Evolutionary conservation across 2,888 invertebrate genomes (phyloP), one percentile per base, ranked within the genome.

Genomic region (Diplazon laetatorius): DNA sequence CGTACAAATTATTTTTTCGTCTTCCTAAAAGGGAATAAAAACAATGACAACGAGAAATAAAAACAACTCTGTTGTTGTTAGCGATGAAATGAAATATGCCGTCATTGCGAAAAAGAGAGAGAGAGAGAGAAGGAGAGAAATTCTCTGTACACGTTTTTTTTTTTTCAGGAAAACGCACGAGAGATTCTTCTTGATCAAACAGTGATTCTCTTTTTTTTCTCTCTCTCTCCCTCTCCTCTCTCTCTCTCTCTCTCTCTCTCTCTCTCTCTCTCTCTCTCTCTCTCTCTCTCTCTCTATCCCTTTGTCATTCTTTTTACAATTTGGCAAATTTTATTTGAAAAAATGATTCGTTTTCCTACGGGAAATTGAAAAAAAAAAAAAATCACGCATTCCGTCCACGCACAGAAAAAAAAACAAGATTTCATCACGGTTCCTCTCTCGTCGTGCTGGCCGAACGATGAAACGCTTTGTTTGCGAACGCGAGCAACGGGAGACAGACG

Each of bases 401-500:
- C 16, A 30, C n/a, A 18, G 48, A 18, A 59, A 59, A 20, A 39
- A 59, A 35, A 12, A 39, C 37, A 16, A 42, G 6, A 12, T 12
- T 44, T 69, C 52, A 62, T 25, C 25, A 30, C 55, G 57, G 9
- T 35, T 62, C 39, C 63, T 63, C 20, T 60, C 62, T 63, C 46
- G 30, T 46, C 18, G 16, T 14, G 9, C 57, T 63, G 37, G 59
- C 39, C 63, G 57, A 57, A 63, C 63, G 57, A 18, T 14, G 59
- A 44, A 48, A 55, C 55, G n/a, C 52, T 75, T 80, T 81, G 81
- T 82, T 82, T 80, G 80, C 78, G 44, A 79, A 79, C 69, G 59
- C 46, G 66, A 48, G 59, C 1, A 37, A 48, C 12, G 12, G 30
- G n/a, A 30, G 30, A 30, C 30, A 30, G 30, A 30, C 30, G 6